Base-by-base conservation (phyloP, 2,888 invertebrate genomes). In the Oscheius sp. region DNA sequence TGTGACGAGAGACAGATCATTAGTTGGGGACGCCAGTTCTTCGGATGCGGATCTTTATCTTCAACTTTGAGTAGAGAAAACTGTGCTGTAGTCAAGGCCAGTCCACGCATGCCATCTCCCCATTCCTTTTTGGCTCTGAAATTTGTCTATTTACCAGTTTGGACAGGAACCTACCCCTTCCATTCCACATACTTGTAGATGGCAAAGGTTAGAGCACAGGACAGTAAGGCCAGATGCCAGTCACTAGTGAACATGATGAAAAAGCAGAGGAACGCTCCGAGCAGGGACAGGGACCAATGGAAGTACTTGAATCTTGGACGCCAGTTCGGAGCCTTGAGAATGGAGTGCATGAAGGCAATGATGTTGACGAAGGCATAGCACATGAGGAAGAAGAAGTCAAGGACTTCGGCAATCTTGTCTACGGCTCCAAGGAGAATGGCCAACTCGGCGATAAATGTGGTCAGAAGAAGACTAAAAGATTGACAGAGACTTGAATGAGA, bases 301-400 rank as follows among this genome's bases (percentile, higher is more conserved):
- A 99, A 99, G 90, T 95, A 98, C 90, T 94, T 95, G 91, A 99
- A 99, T 79, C 99, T 92, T 1, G 99, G 99, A 80, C 99, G 92
- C 99, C 99, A 99, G 91, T 96, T 98, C 7, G 99, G 99, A 32
- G 97, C 95, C 37, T 89, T 90, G 70, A 99, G 91, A 13, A 99
- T 91, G 0, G 99, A 98, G 91, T 99, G 99, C 66, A 99, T 92
- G 70, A 96, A 96, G 90, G 98, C 99, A 60, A 99, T 99, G 80
- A 99, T 92, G 91, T 99, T 99, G 32, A 99, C 98, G 91, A 99
- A 99, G 48, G 97, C 97, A 90, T 99, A 99, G 91, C 99, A 99
- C 98, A 99, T 99, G 82, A 99, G 93, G 93, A 99, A 99, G 92
- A 99, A 99, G 78, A 89, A 89, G 76, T 89, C 89, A 58, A 89